Evolutionary conservation across 2,797 vertebrate species (phyloP).

Genomic region (Pelodytes ibericus): DNA sequence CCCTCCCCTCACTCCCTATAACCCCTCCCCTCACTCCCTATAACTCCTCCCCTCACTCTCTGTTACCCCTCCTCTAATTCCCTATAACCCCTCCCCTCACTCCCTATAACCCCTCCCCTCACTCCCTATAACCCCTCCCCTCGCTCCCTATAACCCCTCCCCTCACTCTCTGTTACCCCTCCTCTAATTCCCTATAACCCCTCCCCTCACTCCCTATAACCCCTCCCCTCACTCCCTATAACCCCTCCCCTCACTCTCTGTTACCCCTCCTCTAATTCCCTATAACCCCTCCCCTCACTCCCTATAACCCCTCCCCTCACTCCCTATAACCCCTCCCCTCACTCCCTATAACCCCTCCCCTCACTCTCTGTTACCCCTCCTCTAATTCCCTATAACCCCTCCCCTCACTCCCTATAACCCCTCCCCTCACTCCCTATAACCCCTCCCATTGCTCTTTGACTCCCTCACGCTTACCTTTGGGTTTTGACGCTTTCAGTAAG

Average conservation of each 20-base stretch:
- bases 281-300: too few relatives aligned
- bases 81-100: not conserved
- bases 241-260: not conserved
- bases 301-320: not conserved
- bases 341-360: too few relatives aligned
- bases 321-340: too few relatives aligned
- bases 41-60: too few relatives aligned
- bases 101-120: not conserved
- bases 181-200: too few relatives aligned
- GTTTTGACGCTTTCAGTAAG: constrained; percentile 81
- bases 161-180: not conserved
- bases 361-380: too few relatives aligned
- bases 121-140: not conserved
- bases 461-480: constrained; percentile 72
- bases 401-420: not conserved
- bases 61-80: too few relatives aligned
- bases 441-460: not conserved
- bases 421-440: not conserved
- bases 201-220: too few relatives aligned
- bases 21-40: too few relatives aligned
- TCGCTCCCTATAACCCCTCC: not conserved
- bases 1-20: too few relatives aligned
- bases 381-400: not conserved
- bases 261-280: too few relatives aligned
- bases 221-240: too few relatives aligned